These are phyloP conservation scores for Pediacus dermestoides DNA, from an alignment of 2,888 invertebrate species.

Conservation along the genomic window DNA sequence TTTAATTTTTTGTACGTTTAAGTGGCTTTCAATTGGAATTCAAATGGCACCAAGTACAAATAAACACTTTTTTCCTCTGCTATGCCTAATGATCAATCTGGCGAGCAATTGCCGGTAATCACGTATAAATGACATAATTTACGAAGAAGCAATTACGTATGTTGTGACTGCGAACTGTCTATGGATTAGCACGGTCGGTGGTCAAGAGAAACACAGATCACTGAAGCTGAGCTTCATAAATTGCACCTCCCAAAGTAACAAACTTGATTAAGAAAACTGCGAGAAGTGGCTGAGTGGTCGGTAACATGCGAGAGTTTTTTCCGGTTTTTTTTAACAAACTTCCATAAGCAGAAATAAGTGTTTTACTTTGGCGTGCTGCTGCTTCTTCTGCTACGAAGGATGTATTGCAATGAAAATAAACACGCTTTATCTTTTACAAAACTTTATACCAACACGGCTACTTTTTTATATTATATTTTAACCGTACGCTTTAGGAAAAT, in stretches of 20 bases:
- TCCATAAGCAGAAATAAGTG: constrained; percentile 14
- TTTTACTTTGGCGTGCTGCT: constrained; percentile 11
- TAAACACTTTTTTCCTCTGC: too few species aligned
- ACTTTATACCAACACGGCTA: too few species aligned
- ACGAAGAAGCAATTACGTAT: constrained; percentile 21
- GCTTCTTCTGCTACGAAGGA: too few species aligned
- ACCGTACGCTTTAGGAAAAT: too few species aligned
- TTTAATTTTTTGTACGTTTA: too few species aligned
- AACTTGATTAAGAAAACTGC: constrained; percentile 27
- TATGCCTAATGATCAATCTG: constrained; percentile 10
- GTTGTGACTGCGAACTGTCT: constrained; percentile 18
- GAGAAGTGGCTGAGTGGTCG: constrained; percentile 12
- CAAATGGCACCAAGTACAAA: too few species aligned
- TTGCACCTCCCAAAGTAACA: constrained; percentile 18
- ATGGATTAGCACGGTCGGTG: constrained; percentile 10
- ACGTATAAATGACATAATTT: constrained; percentile 28
- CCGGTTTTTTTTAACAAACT: constrained; percentile 9
- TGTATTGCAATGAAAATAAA: constrained; percentile 13
- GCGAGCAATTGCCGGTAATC: constrained; percentile 20
- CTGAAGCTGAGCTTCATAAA: constrained; percentile 17
- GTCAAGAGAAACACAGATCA: constrained; percentile 3
- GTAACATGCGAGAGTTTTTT: constrained; percentile 11
- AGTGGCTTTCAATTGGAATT: too few species aligned
- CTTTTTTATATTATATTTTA: too few species aligned
- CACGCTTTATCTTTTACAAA: constrained; percentile 10